Conservation (phyloP, 2,888 invertebrate genomes). For the Nudaria mundana region DNA sequence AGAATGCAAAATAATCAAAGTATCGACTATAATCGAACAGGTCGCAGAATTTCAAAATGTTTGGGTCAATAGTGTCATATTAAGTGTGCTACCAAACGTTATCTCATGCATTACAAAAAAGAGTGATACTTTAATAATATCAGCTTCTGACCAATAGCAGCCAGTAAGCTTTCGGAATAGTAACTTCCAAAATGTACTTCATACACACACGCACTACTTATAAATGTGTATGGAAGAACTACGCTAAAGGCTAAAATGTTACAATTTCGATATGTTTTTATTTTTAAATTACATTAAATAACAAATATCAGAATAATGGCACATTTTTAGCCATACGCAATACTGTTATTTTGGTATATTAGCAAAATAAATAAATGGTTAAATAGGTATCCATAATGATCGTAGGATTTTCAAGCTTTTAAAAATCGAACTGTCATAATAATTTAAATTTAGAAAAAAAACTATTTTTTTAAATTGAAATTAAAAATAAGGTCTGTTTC, state of each 20-base stretch:
- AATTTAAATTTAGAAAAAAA: no score
- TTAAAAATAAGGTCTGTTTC: no score
- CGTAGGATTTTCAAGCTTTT: no score
- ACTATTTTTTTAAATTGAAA: neutral
- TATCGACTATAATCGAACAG: no score
- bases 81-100: no score
- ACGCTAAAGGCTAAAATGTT: conserved; percentile 77
- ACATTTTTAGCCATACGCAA: conserved; percentile 61
- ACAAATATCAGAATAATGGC: conserved; percentile 71
- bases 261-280: conserved; percentile 76
- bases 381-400: conserved; percentile 1
- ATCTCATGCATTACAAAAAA: conserved; percentile 51
- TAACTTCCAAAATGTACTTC: conserved; percentile 37
- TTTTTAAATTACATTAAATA: conserved; percentile 67
- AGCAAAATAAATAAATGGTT: conserved; percentile 21
- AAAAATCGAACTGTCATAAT: no score
- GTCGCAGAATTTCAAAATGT: no score
- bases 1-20: no score
- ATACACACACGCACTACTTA: conserved; percentile 57
- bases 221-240: conserved; percentile 75
- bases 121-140: conserved; percentile 42
- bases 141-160: conserved; percentile 13
- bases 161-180: conserved; percentile 7
- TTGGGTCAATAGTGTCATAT: no score
- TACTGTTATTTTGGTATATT: conserved; percentile 46